Evolutionary conservation across 1,140 invertebrate species (phyloP), one percentile per base, ranked within the genome.

Genomic region (Drosophila sturtevanti): DNA sequence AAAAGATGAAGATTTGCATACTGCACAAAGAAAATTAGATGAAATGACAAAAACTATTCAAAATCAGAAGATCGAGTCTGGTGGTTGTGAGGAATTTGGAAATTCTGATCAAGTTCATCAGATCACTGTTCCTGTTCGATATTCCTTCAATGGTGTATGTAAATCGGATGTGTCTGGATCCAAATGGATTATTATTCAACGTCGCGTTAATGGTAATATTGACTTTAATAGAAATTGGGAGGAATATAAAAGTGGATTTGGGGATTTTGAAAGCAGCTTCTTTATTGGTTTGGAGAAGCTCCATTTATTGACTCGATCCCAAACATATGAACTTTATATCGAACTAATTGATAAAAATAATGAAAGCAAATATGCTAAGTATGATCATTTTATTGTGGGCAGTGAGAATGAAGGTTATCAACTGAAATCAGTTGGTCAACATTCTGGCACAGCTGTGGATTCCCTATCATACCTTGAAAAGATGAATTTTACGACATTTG

Each of bases 211-310:
- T 54, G 51, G 22, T 14, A 2, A 24, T 22, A 10, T 52, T 2
- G 12, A 52, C n/a, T 52, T 52, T 7, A 52, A 52, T 16, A 21
- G 48, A 24, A 24, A 24, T 12, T 52, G 48, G 48, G 11, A 24
- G 0, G 48, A 24, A 12, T 52, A 52, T 3, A 52, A 52, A 52
- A n/a, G 4, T 21, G 48, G 48, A 5, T 52, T 52, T 7, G 48
- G 48, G 5, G 21, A 52, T 22, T 10, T 24, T 11, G 11, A 52
- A 1, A 24, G 38, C 12, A 68, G 71, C 6, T 75, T 71, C 18
- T 75, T 75, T 3, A 41, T 75, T 6, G 72, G 72, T 0, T 58
- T 75, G 0, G 63, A 71, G 6, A 65, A 58, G 11, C 14, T 75
- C 6, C 52, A 62, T 41, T 4, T 35, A 0, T 11, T 75, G 6